These are phyloP conservation scores for Chymomyza fuscimana DNA, from an alignment of 2,888 invertebrate species.

Conservation along the genomic window DNA sequence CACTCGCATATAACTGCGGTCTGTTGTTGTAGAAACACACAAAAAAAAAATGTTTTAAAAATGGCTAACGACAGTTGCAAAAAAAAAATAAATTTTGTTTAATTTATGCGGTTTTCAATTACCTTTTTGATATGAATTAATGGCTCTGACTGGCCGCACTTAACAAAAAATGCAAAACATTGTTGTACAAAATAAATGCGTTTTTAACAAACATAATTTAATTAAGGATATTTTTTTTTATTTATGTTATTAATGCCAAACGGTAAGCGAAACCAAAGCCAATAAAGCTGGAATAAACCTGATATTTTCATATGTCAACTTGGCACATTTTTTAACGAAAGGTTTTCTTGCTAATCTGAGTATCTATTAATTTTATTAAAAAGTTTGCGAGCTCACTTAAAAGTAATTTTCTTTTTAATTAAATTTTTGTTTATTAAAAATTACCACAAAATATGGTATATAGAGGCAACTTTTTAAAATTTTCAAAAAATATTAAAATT, in stretches of 20 bases:
- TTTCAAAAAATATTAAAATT: no score
- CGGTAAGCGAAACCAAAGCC: neutral
- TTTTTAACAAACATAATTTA: conserved; percentile 45
- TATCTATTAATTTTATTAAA: no score
- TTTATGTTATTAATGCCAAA: conserved; percentile 14
- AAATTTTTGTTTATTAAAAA: no score
- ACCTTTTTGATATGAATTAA: conserved; percentile 76
- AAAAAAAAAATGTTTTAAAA: conserved; percentile 2
- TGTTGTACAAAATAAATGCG: conserved; percentile 9
- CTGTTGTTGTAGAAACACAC: conserved; percentile 21
- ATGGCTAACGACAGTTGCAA: neutral
- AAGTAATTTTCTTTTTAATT: no score
- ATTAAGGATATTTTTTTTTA: conserved; percentile 52
- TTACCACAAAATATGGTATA: no score
- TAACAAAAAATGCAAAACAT: conserved; percentile 41
- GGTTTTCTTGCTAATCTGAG: no score
- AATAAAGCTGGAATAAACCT: neutral
- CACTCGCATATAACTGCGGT: neutral
- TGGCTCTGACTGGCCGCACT: conserved; percentile 69
- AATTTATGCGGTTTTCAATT: conserved; percentile 58
- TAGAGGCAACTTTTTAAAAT: no score
- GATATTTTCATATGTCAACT: no score
- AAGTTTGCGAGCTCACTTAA: no score
- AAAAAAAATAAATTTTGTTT: neutral
- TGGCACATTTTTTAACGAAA: no score